These are phyloP conservation scores for Acrocephalus arundinaceus DNA, from an alignment of 2,113 vertebrate genomes.

Conservation along the genomic window DNA sequence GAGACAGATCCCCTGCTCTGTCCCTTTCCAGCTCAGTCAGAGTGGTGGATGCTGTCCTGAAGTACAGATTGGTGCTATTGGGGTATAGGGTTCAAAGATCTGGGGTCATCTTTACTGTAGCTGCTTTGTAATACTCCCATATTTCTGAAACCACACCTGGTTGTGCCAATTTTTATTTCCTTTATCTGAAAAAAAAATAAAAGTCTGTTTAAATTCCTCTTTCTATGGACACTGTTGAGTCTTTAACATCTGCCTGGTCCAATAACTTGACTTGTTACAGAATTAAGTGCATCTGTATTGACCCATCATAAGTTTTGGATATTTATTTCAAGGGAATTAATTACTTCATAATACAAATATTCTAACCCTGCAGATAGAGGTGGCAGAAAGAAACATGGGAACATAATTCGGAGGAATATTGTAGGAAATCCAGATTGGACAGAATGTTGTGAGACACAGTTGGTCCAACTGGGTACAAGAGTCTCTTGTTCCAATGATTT, in stretches of 20 bases:
- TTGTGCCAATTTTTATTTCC: background rate
- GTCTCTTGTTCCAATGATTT: background rate
- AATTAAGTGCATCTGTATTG: background rate
- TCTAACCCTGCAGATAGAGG: background rate
- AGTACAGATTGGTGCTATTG: background rate
- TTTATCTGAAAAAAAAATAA: background rate
- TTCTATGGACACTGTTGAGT: background rate
- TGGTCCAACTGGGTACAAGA: background rate
- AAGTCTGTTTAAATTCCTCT: background rate
- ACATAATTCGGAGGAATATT: background rate
- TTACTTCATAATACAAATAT: background rate
- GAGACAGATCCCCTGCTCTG: background rate
- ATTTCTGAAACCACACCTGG: background rate
- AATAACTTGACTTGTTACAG: background rate
- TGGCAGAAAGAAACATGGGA: background rate
- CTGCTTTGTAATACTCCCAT: background rate
- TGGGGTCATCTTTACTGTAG: background rate
- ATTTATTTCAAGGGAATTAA: background rate
- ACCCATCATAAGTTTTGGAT: background rate
- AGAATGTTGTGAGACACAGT: background rate
- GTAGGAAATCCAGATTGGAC: background rate
- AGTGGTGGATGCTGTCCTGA: background rate
- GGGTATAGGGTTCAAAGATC: background rate
- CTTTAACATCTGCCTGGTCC: background rate
- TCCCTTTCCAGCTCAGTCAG: background rate